Evolutionary conservation across 2,797 vertebrate genomes (phyloP).

Genomic region (Microctenopoma steveboyesi): DNA sequence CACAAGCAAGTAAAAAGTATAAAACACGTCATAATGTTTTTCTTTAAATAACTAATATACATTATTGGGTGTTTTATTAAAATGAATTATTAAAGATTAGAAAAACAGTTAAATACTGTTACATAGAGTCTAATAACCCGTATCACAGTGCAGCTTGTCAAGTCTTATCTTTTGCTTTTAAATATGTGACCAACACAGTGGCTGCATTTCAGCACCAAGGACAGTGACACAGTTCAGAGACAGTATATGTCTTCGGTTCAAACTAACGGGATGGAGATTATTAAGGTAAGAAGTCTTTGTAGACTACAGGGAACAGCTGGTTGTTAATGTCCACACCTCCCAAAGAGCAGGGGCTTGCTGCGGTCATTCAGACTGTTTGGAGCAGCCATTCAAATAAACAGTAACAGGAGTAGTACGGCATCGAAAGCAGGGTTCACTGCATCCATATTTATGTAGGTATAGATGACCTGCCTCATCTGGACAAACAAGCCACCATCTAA

Average conservation of each 20-base stretch:
- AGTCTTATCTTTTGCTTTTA: background rate
- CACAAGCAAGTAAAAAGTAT: background rate
- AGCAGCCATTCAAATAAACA: background rate
- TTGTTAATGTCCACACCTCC: too few relatives aligned
- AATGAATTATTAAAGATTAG: conserved; percentile 20
- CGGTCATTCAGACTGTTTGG: background rate
- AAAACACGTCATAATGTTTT: background rate
- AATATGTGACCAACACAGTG: conserved; percentile 4
- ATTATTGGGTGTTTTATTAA: background rate
- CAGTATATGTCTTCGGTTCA: background rate
- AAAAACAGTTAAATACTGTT: conserved; percentile 12
- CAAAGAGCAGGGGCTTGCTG: too few relatives aligned
- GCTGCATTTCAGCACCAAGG: conserved; percentile 62
- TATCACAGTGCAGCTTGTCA: background rate
- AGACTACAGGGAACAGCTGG: too few relatives aligned
- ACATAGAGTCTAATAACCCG: conserved; percentile 25
- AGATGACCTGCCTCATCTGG: too few relatives aligned
- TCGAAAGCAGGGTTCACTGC: background rate
- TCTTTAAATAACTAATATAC: background rate
- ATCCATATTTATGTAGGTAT: background rate
- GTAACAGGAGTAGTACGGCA: too few relatives aligned
- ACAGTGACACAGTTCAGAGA: conserved; percentile 31
- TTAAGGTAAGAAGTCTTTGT: too few relatives aligned
- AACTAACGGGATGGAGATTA: too few relatives aligned
- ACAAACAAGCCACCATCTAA: too few relatives aligned